Conservation (phyloP, 2,113 vertebrate species). For the Canis aureus region DNA sequence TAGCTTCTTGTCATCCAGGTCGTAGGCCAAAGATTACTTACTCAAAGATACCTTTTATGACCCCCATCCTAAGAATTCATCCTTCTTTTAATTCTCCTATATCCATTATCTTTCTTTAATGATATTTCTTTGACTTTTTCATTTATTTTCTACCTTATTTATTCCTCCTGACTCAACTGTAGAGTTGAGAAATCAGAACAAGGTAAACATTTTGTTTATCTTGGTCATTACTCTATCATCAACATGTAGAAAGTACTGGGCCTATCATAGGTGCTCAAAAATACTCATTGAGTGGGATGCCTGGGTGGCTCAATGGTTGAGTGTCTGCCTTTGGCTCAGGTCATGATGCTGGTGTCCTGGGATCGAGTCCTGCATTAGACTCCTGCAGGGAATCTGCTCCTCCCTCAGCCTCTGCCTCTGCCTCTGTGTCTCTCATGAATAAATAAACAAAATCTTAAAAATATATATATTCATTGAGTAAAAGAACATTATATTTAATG, state of each 20-base stretch:
- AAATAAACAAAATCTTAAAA: too few relatives aligned
- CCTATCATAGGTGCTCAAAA: neutral
- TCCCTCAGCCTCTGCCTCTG: too few relatives aligned
- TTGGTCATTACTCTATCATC: neutral
- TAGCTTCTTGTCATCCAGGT: neutral
- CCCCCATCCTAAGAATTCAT: neutral
- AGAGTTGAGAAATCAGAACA: neutral
- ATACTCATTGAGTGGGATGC: neutral
- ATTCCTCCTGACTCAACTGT: neutral
- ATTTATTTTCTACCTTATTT: neutral
- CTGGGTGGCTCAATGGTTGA: too few relatives aligned
- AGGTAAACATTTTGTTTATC: neutral
- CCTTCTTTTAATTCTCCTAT: neutral
- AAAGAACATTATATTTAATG: slow-evolving; percentile 7
- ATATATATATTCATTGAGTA: neutral
- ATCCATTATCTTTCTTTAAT: slow-evolving; percentile 1
- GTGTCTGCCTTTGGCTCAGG: too few relatives aligned
- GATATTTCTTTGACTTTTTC: neutral
- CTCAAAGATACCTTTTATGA: neutral
- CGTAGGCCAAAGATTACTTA: neutral
- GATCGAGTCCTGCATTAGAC: too few relatives aligned
- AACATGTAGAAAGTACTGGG: neutral
- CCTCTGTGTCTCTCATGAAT: too few relatives aligned
- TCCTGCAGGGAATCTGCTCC: too few relatives aligned
- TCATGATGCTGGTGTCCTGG: too few relatives aligned